Percentiles rank a stretch among this genome's conserved stretches.
phyloP scores from a whole-genome alignment of 2,888 invertebrate genomes.

The Agrotis puta region DNA sequence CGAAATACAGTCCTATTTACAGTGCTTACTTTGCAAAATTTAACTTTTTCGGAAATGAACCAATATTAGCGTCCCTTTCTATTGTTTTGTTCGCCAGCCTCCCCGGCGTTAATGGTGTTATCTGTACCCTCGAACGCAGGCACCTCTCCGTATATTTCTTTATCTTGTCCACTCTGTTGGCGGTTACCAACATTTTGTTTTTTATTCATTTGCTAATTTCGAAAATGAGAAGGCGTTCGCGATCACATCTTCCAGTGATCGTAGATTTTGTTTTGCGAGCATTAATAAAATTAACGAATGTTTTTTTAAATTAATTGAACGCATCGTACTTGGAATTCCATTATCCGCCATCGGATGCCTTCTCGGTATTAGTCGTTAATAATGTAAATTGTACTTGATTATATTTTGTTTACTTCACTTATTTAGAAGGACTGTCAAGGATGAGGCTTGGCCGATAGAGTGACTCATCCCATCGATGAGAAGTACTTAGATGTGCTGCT shows the following conservation, averaged over 20 bases:
- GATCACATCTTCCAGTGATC: conserved; percentile 86
- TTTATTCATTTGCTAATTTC: conserved; percentile 90
- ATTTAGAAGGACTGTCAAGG: conserved; percentile 23
- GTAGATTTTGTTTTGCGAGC: conserved; percentile 87
- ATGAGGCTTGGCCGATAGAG: conserved; percentile 29
- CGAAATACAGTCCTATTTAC: conserved; percentile 55
- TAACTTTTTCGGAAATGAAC: conserved; percentile 60
- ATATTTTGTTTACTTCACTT: conserved; percentile 55
- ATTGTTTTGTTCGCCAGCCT: conserved; percentile 85
- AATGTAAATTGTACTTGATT: conserved; percentile 50
- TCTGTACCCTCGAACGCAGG: conserved; percentile 88
- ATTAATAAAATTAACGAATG: conserved; percentile 91
- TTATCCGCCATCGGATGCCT: conserved; percentile 83
- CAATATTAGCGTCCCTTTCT: conserved; percentile 81
- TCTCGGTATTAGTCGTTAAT: conserved; percentile 73
- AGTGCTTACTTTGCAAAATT: conserved; percentile 17
- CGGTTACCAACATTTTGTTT: conserved; percentile 84
- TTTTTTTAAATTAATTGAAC: conserved; percentile 89
- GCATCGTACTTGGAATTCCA: conserved; percentile 82
- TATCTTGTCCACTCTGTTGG: conserved; percentile 90
- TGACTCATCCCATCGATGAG: conserved; percentile 46
- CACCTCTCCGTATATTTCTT: conserved; percentile 91
- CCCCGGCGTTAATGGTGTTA: conserved; percentile 90
- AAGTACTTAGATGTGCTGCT: conserved; percentile 3
- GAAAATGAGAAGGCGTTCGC: conserved; percentile 89